phyloP scores from a whole-genome alignment of 2,113 vertebrate species.

The Hyperoodon ampullatus region DNA sequence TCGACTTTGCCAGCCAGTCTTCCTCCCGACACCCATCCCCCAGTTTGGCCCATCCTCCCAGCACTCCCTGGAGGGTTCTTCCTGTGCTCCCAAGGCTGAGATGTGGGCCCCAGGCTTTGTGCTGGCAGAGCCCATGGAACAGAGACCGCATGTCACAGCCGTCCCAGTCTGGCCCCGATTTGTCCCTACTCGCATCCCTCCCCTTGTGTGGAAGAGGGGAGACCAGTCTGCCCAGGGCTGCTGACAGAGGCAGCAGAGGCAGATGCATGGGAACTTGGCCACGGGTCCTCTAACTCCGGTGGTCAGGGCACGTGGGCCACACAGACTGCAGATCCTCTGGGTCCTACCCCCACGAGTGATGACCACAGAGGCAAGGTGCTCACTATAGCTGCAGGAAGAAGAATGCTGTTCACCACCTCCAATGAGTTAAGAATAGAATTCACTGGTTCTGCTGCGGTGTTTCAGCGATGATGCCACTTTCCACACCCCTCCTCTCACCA shows the following conservation, averaged over 20 bases:
- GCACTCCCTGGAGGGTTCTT: background rate
- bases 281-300: fast-evolving
- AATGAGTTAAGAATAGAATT: background rate
- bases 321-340: background rate
- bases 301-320: background rate
- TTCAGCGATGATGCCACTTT: background rate
- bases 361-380: background rate
- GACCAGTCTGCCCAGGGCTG: too few relatives aligned
- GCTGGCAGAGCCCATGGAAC: background rate
- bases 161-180: fast-evolving
- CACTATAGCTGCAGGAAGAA: background rate
- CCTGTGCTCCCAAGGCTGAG: background rate
- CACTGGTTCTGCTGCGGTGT: too few relatives aligned
- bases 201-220: background rate
- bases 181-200: background rate
- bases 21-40: background rate
- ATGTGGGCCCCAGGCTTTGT: background rate
- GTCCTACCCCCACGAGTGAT: background rate
- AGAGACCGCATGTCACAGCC: fast-evolving
- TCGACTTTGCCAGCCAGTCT: background rate
- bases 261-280: too few relatives aligned
- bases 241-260: background rate
- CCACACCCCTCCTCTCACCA: background rate
- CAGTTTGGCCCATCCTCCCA: too few relatives aligned
- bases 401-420: too few relatives aligned